These are phyloP conservation scores for Linurgus olivaceus DNA, from an alignment of 2,797 vertebrate species.

Conservation along the genomic window DNA sequence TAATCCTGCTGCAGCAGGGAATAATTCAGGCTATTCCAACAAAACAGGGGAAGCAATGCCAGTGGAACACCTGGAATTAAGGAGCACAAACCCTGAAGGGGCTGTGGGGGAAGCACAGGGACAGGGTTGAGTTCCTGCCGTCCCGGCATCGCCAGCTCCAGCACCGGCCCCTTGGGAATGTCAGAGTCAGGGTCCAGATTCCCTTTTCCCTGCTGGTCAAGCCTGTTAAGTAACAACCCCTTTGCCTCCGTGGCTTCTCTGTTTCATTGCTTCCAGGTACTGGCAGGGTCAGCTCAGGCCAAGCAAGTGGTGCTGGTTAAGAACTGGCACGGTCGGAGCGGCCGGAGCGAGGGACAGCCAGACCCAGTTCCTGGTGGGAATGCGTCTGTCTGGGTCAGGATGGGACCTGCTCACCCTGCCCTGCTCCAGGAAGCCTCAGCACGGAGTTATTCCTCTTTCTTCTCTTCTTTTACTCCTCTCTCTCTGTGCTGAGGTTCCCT, in stretches of 20 bases:
- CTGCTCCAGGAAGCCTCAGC: not conserved
- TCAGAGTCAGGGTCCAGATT: accelerated
- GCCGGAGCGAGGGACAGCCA: not conserved
- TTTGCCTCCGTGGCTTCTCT: not conserved
- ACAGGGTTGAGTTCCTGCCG: accelerated
- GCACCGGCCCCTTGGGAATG: accelerated
- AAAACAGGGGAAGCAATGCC: not conserved
- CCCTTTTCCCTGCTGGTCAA: not conserved
- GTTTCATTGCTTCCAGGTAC: constrained; percentile 32
- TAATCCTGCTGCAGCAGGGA: not conserved
- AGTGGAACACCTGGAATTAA: not conserved
- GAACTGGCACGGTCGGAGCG: not conserved
- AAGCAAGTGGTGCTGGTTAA: constrained; percentile 37
- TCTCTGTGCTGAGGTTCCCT: not conserved
- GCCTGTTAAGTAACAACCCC: not conserved
- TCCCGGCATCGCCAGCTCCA: accelerated
- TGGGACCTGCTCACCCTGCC: not conserved
- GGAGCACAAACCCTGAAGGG: not conserved
- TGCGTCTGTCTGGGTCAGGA: not conserved
- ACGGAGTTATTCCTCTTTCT: accelerated
- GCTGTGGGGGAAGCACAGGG: not conserved
- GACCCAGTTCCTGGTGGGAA: not conserved
- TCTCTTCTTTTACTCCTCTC: not conserved
- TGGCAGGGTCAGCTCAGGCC: not conserved
- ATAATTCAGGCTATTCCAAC: not conserved